Base-by-base conservation (phyloP, 2,113 vertebrate species). In the Scalopus aquaticus region DNA sequence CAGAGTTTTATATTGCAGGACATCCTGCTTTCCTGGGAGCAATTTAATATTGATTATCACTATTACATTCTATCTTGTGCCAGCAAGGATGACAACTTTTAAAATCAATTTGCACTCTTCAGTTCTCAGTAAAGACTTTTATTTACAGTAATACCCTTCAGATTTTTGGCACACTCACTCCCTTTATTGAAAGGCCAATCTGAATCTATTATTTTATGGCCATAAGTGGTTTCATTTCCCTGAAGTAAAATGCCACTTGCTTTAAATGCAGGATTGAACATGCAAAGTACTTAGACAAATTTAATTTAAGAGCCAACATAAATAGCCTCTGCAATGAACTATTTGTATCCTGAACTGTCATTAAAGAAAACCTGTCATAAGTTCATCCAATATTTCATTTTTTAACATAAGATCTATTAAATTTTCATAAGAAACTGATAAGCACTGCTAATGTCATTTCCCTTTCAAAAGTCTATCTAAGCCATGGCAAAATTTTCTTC, bases 271-370 rank as follows among this genome's bases (percentile, higher is more conserved):
- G 35, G 80, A 70, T 92, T 91, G 93, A 96, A 91, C 70, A 93
- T 79, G 24, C 13, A 46, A 93, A 58, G 85, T 78, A 90, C 93
- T 97, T 94, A 90, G 80, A 93, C 96, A 72, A 94, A 37, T 92
- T 94, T 97, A 96, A 97, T 97, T 93, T 93, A 96, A 96, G 95
- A 96, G 94, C 89, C 90, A 91, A 96, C 82, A 91, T 93, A 97
- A 96, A 94, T 90, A 95, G 79, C 88, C 64, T 96, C 76, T 95
- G 58, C 60, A 96, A 95, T 94, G 60, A 96, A 44, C 67, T 93
- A 83, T 93, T 79, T 94, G 56, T 84, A 94, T 87, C 82, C 46
- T 77, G 65, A 95, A 74, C 58, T 94, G 88, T 89, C 91, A 92
- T 89, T 96, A 94, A 93, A 95, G 93, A 73, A 65, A 96, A 93